These are phyloP conservation scores for Neostethus bicornis DNA, from an alignment of 2,797 vertebrate genomes.

Conservation along the genomic window DNA sequence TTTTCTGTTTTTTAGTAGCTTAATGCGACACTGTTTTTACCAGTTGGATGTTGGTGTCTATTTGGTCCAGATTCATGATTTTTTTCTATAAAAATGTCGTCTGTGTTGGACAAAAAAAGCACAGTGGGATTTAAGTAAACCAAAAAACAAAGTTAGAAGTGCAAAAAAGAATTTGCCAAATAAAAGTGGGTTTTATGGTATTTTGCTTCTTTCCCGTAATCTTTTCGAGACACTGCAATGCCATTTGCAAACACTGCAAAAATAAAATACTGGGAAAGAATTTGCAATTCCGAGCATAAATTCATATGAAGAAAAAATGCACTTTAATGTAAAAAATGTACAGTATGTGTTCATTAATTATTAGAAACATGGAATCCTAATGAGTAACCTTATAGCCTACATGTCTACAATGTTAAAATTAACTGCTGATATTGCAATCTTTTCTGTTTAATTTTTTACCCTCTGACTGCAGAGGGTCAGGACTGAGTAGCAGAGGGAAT, in stretches of 20 bases:
- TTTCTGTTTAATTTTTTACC: not conserved
- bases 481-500: slow-evolving; percentile 19
- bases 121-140: slow-evolving; percentile 1
- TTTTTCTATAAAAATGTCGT: not conserved
- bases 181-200: not conserved
- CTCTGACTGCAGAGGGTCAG: slow-evolving; percentile 8
- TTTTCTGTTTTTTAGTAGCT: slow-evolving; percentile 1
- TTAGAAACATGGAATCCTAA: not conserved
- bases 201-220: not conserved
- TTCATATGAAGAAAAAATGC: no score
- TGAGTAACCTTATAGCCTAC: not conserved
- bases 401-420: not conserved
- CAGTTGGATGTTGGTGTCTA: not conserved
- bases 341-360: not conserved
- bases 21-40: not conserved
- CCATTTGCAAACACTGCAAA: not conserved
- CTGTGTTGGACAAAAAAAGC: not conserved
- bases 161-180: not conserved
- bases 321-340: no score
- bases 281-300: no score
- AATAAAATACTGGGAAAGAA: no score
- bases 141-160: not conserved
- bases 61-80: not conserved
- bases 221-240: not conserved
- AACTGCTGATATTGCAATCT: not conserved